Evolutionary conservation across 2,113 vertebrate species (phyloP).

Genomic region (Notothenia rossii): DNA sequence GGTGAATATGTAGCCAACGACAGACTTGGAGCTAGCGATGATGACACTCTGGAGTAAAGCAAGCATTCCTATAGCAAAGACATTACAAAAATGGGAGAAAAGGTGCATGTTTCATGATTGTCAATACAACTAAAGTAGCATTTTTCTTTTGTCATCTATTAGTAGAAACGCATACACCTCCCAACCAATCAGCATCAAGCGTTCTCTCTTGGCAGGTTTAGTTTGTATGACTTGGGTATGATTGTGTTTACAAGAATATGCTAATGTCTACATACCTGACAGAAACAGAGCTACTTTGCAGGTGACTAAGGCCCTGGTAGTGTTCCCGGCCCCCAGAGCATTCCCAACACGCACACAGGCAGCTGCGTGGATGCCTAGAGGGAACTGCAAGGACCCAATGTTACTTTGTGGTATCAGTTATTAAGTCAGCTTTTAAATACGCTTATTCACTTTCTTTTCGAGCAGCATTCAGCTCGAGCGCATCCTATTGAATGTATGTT

Average conservation of each 20-base stretch:
- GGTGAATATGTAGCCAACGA: slow-evolving; percentile 88
- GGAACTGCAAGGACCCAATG: slow-evolving; percentile 81
- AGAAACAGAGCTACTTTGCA: slow-evolving; percentile 84
- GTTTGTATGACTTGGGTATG: background rate
- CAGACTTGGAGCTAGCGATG: slow-evolving; percentile 77
- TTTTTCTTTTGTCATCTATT: background rate
- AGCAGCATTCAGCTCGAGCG: too few relatives aligned
- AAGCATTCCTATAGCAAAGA: slow-evolving; percentile 77
- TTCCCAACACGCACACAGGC: slow-evolving; percentile 90
- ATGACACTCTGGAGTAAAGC: slow-evolving; percentile 81
- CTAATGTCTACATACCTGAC: slow-evolving; percentile 70
- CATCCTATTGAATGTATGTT: too few relatives aligned
- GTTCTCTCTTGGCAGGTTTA: background rate
- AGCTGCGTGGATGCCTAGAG: slow-evolving; percentile 87
- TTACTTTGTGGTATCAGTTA: background rate
- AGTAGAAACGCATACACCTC: background rate
- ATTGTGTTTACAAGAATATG: background rate
- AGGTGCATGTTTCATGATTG: background rate
- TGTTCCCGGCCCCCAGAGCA: slow-evolving; percentile 87
- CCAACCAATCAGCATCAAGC: background rate
- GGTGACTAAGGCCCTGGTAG: slow-evolving; percentile 80
- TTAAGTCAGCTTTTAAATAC: background rate
- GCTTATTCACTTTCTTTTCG: background rate
- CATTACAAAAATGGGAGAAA: background rate
- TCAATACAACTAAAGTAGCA: too few relatives aligned